Conservation (phyloP, 1,140 invertebrate species). For the Chionoecetes opilio region DNA sequence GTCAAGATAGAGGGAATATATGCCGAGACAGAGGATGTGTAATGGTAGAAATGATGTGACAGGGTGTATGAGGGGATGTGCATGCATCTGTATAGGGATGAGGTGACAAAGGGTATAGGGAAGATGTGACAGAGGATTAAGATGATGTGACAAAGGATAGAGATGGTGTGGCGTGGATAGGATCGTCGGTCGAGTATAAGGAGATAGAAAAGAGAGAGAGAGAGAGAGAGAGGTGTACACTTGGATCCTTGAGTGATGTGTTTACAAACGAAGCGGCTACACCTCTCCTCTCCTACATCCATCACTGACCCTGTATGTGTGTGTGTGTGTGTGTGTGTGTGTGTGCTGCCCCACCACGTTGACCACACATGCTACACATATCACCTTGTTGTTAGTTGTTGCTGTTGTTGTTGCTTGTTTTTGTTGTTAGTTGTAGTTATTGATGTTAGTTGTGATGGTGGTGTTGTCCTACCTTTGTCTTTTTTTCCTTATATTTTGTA, state of each 20-base stretch:
- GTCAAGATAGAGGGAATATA: too few relatives aligned
- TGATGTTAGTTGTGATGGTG: too few relatives aligned
- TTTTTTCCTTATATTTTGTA: too few relatives aligned
- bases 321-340: constrained; percentile 54
- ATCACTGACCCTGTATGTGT: constrained; percentile 31
- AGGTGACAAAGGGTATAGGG: not conserved
- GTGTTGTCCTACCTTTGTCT: too few relatives aligned
- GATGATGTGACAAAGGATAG: not conserved
- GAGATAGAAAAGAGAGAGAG: not conserved
- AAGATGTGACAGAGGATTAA: not conserved
- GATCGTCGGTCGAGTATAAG: not conserved
- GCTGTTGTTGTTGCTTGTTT: not conserved
- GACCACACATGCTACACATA: too few relatives aligned
- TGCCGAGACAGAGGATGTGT: too few relatives aligned
- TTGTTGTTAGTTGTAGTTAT: not conserved
- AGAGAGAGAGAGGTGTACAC: constrained; percentile 54
- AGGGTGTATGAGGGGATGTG: not conserved
- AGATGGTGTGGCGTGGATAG: not conserved
- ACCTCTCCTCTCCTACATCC: constrained; percentile 60
- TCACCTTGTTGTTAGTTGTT: not conserved
- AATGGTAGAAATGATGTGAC: not conserved
- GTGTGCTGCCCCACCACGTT: too few relatives aligned
- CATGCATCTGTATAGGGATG: not conserved
- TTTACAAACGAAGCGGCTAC: constrained; percentile 64
- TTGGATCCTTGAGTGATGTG: constrained; percentile 48